A percentile compares a stretch with the other conserved stretches of the same genome.
These are phyloP conservation scores for Thumatha senex DNA, from an alignment of 2,888 invertebrate genomes.

Conservation along the genomic window DNA sequence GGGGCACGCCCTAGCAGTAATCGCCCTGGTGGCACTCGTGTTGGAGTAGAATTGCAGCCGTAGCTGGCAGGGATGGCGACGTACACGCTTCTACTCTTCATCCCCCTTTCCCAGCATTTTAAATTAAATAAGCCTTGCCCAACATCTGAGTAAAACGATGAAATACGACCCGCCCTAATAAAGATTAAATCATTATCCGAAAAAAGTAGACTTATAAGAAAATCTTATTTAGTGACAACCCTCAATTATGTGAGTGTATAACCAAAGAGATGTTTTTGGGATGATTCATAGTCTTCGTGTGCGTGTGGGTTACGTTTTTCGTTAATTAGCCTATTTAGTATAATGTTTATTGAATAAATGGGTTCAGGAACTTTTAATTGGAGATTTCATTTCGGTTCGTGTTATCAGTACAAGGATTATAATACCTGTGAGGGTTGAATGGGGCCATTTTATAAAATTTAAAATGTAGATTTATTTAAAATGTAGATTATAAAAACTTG, in stretches of 20 bases:
- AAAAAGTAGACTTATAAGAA: conserved; percentile 24
- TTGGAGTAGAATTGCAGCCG: too few species aligned
- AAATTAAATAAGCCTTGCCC: conserved; percentile 12
- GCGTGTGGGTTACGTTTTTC: conserved; percentile 26
- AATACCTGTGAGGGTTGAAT: neutral
- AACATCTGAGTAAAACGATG: conserved; percentile 24
- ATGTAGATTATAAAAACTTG: too few species aligned
- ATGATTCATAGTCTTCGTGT: conserved; percentile 24
- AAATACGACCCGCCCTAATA: conserved; percentile 30
- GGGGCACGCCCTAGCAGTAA: too few species aligned
- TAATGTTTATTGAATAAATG: conserved; percentile 28
- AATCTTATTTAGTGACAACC: conserved; percentile 25
- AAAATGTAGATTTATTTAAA: too few species aligned
- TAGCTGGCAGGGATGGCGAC: too few species aligned
- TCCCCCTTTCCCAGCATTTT: too few species aligned
- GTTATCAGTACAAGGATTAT: neutral
- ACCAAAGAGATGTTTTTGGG: conserved; percentile 12
- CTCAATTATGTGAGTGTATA: conserved; percentile 33
- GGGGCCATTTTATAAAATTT: neutral
- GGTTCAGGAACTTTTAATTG: conserved; percentile 32
- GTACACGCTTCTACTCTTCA: too few species aligned
- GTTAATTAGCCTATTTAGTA: conserved; percentile 32
- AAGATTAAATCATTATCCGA: conserved; percentile 49
- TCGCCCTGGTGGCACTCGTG: too few species aligned
- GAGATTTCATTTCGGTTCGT: conserved; percentile 7